These are phyloP conservation scores for Pteropus alecto DNA, from an alignment of 2,113 vertebrate genomes.

Conservation along the genomic window DNA sequence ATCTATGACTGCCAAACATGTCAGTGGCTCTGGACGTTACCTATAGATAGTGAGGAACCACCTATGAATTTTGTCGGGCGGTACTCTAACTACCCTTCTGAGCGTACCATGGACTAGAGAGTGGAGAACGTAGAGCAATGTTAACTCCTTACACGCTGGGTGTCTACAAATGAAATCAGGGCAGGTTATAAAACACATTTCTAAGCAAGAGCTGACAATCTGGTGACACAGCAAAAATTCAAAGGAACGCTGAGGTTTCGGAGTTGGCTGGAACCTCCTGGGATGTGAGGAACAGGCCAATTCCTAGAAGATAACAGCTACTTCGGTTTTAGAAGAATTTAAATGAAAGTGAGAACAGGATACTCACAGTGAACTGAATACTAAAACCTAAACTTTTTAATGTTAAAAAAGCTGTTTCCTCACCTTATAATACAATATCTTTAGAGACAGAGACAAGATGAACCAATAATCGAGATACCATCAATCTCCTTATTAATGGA, in stretches of 20 bases:
- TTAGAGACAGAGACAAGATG: background rate
- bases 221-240: background rate
- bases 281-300: background rate
- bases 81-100: background rate
- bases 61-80: background rate
- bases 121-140: background rate
- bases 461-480: background rate
- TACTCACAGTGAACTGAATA: background rate
- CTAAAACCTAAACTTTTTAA: background rate
- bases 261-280: background rate
- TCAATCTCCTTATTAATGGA: background rate
- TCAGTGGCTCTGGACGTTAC: background rate
- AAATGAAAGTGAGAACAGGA: background rate
- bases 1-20: background rate
- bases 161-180: background rate
- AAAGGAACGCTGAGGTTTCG: background rate
- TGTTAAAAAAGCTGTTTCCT: background rate
- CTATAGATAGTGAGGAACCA: background rate
- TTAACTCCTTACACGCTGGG: background rate
- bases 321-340: conserved; percentile 17
- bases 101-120: background rate
- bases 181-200: conserved; percentile 21
- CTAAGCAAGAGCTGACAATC: background rate
- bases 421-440: background rate
- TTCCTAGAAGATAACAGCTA: background rate